Evolutionary conservation across 2,888 invertebrate genomes (phyloP).

Genomic region (Caenorhabditis uteleia): DNA sequence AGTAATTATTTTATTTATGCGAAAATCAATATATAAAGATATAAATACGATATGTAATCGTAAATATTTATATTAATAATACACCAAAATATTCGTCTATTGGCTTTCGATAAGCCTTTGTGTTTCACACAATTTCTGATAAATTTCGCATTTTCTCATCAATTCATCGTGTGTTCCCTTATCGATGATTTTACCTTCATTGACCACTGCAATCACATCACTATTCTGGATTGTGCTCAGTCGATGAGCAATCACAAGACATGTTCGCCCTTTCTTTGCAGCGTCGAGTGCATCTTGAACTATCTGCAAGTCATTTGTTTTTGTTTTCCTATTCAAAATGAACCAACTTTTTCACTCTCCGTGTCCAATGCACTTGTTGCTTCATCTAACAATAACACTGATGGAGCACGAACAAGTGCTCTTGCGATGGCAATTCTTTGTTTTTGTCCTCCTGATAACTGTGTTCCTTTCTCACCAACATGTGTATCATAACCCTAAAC

Average conservation of each 20-base stretch:
- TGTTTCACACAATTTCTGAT: conserved; percentile 60
- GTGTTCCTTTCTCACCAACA: conserved; percentile 71
- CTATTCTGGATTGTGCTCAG: conserved; percentile 65
- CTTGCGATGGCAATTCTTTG: conserved; percentile 70
- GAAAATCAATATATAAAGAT: too few species aligned
- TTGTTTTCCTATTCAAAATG: neutral
- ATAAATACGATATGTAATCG: too few species aligned
- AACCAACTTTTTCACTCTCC: conserved; percentile 55
- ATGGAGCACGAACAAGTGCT: conserved; percentile 52
- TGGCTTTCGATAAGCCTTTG: conserved; percentile 58
- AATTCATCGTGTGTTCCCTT: conserved; percentile 60
- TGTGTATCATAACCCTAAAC: conserved; percentile 69
- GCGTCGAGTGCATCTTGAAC: conserved; percentile 86
- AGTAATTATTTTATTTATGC: too few species aligned
- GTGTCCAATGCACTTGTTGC: conserved; percentile 59
- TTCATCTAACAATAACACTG: conserved; percentile 53
- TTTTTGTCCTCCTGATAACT: conserved; percentile 72
- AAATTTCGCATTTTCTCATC: conserved; percentile 51
- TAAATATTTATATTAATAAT: too few species aligned
- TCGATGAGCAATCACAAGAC: conserved; percentile 66
- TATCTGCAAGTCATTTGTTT: conserved; percentile 20
- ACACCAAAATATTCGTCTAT: conserved; percentile 4
- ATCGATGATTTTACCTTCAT: conserved; percentile 47
- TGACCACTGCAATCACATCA: conserved; percentile 56
- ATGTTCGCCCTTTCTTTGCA: conserved; percentile 76